These are phyloP conservation scores for Heteractis magnifica DNA, from an alignment of 92 coral and sea anemone species.

Conservation along the genomic window DNA sequence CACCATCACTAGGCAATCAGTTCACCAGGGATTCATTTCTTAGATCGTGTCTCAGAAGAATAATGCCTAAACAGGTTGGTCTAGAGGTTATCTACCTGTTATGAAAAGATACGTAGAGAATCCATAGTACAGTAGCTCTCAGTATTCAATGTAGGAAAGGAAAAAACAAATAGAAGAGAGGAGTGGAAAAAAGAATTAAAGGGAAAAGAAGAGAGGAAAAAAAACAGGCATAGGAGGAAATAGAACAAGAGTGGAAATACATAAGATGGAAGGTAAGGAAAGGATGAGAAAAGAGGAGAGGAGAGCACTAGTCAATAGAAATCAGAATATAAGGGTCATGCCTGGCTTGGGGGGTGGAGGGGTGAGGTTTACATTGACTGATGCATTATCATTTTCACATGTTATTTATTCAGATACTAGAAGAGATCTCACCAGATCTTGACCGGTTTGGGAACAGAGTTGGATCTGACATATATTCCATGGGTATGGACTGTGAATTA, in stretches of 20 bases:
- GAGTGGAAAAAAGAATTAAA: not conserved
- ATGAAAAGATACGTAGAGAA: too few species aligned
- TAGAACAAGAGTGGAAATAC: too few species aligned
- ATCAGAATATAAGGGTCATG: too few species aligned
- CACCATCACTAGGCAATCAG: constrained; percentile 77
- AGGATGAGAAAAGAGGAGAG: too few species aligned
- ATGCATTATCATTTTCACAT: too few species aligned
- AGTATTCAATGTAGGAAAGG: not conserved
- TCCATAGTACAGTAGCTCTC: too few species aligned
- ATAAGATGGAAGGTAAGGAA: too few species aligned
- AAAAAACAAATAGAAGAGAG: not conserved
- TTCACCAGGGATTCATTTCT: constrained; percentile 65
- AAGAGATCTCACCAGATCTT: constrained; percentile 71
- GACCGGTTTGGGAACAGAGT: constrained; percentile 87
- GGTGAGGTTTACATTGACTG: too few species aligned
- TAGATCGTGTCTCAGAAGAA: constrained; percentile 56
- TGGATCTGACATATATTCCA: constrained; percentile 60
- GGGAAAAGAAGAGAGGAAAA: not conserved
- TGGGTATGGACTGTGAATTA: constrained; percentile 78
- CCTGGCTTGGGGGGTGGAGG: too few species aligned
- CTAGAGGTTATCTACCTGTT: not conserved
- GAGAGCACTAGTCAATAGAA: too few species aligned
- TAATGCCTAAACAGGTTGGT: constrained; percentile 70
- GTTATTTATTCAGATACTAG: constrained; percentile 51
- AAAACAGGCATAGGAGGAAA: too few species aligned